Evolutionary conservation across 1,140 invertebrate species (phyloP), one percentile per base, ranked within the genome.

Genomic region (Solenopsis invicta): DNA sequence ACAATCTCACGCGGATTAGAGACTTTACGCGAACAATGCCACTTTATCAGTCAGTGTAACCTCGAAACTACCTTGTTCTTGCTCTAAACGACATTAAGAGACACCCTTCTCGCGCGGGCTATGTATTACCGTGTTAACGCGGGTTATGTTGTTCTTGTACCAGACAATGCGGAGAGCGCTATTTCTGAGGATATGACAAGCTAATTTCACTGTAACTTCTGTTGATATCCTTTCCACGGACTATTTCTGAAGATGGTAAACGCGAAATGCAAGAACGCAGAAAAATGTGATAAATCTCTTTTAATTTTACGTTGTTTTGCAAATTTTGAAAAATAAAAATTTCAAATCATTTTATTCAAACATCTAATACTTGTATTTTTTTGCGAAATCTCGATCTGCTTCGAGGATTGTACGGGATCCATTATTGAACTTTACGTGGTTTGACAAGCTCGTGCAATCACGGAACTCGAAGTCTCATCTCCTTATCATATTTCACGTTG

Each of bases 21-120:
- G 56, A 84, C 69, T 74, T 69, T 61, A 75, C 41, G n/a, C 9
- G 77, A 80, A 81, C 64, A 81, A 75, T 84, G 69, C 80, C 41
- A 75, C 69, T 84, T 84, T 84, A 84, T 84, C 80, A 84, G 67
- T 48, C 52, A 45, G 24, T 69, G 77, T 69, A 82, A 84, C 80
- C 54, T 13, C 41, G 24, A 13, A 54, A 61, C 80, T 75, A 75
- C 56, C 80, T 67, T 48, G 80, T 84, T 84, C 80, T 84, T 84
- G 80, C 24, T 84, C 80, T 75, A 84, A 84, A 84, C 29, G 80
- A 84, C 69, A 37, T 84, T 84, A 84, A 74, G 80, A 84, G 69
- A 84, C 80, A 75, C 69, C 54, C 41, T 84, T 61, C 69, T 48
- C 80, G 69, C 29, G 69, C 67, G 67, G 69, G n/a, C 69, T 84